A percentile compares a stretch with the other conserved stretches of the same genome.
Conservation (phyloP, 2,888 invertebrate species). For the Patella depressa region DNA sequence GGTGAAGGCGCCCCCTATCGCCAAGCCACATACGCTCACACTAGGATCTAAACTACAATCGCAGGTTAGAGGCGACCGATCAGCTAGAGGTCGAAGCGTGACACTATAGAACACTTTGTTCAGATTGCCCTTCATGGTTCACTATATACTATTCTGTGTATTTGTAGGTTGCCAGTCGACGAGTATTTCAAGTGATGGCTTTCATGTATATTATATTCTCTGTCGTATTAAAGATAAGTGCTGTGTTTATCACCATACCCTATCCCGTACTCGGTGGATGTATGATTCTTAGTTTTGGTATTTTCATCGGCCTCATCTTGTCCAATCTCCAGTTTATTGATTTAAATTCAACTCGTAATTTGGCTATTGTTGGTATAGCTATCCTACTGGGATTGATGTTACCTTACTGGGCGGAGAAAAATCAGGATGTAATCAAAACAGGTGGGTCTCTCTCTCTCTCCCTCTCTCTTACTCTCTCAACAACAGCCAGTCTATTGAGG, state of each 20-base stretch:
- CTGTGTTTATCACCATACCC: slow-evolving; percentile 72
- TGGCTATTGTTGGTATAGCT: slow-evolving; percentile 87
- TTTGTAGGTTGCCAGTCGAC: slow-evolving; percentile 69
- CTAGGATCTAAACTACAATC: too few species aligned
- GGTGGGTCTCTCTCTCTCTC: slow-evolving; percentile 28
- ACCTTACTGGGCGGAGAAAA: slow-evolving; percentile 43
- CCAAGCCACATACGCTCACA: too few species aligned
- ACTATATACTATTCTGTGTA: neutral
- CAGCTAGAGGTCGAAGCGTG: too few species aligned
- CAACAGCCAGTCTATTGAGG: too few species aligned
- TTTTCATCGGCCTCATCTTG: slow-evolving; percentile 54
- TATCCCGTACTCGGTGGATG: slow-evolving; percentile 72
- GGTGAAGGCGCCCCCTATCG: too few species aligned
- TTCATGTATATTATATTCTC: slow-evolving; percentile 68
- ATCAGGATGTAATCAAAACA: slow-evolving; percentile 36
- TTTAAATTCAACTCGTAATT: slow-evolving; percentile 85
- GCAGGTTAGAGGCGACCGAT: too few species aligned
- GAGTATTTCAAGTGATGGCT: slow-evolving; percentile 69
- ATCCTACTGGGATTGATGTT: slow-evolving; percentile 83
- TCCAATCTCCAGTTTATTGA: slow-evolving; percentile 75
- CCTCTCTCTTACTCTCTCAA: too few species aligned
- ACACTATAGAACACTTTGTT: too few species aligned
- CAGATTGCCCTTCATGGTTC: neutral
- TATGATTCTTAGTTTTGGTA: slow-evolving; percentile 55
- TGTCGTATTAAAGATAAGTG: slow-evolving; percentile 71